phyloP scores from a whole-genome alignment of 2,888 invertebrate species.

The Endomychus coccineus region DNA sequence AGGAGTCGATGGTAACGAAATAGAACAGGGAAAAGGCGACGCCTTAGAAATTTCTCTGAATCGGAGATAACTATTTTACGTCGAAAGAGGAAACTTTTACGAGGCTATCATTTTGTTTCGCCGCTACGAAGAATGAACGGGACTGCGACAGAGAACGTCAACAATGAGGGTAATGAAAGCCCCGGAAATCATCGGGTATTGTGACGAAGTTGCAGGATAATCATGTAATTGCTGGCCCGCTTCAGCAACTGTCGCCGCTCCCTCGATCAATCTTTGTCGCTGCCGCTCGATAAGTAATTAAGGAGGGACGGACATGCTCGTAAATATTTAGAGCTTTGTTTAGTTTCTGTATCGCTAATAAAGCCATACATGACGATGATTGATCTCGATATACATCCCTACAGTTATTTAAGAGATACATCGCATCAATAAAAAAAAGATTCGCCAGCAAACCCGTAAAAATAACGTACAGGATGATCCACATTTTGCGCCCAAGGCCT shows the following conservation, averaged over 20 bases:
- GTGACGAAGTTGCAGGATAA: constrained; percentile 35
- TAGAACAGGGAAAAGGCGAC: no score
- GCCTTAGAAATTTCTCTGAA: no score
- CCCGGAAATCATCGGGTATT: constrained; percentile 42
- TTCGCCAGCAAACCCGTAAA: no score
- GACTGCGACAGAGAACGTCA: constrained; percentile 34
- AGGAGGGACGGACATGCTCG: constrained; percentile 26
- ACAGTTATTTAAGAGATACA: no score
- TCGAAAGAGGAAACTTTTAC: background rate
- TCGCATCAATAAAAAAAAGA: no score
- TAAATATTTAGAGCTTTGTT: constrained; percentile 32
- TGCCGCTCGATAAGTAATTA: constrained; percentile 34
- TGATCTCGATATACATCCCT: no score
- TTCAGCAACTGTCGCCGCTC: constrained; percentile 32
- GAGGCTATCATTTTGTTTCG: constrained; percentile 41
- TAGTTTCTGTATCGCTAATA: no score
- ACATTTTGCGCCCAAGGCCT: no score
- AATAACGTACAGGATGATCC: no score
- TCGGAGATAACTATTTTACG: no score
- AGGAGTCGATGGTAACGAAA: no score
- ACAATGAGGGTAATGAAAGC: constrained; percentile 45
- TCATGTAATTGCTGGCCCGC: constrained; percentile 35
- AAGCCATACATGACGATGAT: no score
- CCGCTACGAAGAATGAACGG: constrained; percentile 33
- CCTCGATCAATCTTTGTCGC: constrained; percentile 43